Conservation (phyloP, 2,113 vertebrate genomes). For the Rissa tridactyla region DNA sequence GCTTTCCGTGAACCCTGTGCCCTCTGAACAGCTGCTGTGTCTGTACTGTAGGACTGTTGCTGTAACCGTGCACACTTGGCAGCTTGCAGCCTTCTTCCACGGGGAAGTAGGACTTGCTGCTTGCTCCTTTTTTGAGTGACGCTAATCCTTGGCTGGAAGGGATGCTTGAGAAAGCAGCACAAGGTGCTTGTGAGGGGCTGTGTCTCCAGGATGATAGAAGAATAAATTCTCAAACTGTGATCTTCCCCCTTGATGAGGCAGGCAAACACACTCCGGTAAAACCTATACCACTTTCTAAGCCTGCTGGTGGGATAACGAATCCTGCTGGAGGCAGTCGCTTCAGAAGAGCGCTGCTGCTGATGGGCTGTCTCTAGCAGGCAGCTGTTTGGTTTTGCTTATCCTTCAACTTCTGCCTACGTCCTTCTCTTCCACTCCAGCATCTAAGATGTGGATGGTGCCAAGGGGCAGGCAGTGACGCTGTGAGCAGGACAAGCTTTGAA, state of each 20-base stretch:
- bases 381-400: background rate
- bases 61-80: background rate
- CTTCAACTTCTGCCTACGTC: background rate
- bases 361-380: background rate
- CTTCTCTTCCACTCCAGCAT: background rate
- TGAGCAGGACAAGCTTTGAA: background rate
- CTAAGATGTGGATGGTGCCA: background rate
- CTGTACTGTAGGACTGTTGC: background rate
- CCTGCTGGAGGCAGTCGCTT: background rate
- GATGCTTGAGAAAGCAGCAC: background rate
- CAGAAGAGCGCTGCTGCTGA: background rate
- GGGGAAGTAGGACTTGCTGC: background rate
- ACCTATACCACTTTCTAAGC: background rate
- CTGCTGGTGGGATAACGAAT: background rate
- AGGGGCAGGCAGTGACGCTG: background rate
- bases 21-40: background rate
- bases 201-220: background rate
- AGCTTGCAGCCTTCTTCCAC: background rate
- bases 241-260: background rate
- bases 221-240: background rate
- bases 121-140: background rate
- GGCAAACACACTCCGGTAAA: background rate
- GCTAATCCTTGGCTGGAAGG: background rate
- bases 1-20: background rate
- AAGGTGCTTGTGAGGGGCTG: background rate